These are phyloP conservation scores for Drosophila cardini DNA, from an alignment of 1,140 invertebrate genomes.

Conservation along the genomic window DNA sequence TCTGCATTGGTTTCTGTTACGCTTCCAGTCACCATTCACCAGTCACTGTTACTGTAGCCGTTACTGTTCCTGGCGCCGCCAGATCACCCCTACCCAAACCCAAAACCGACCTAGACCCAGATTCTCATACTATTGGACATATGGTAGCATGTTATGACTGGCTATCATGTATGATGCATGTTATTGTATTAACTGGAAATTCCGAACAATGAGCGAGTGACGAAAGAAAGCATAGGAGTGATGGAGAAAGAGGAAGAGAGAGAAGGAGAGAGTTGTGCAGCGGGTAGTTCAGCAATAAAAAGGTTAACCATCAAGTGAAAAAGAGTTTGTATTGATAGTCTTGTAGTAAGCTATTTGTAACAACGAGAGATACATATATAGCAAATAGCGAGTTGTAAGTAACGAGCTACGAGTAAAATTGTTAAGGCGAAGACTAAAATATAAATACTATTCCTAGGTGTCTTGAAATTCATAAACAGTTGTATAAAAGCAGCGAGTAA, in stretches of 20 bases:
- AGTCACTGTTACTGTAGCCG: conserved; percentile 11
- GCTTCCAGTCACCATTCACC: background rate
- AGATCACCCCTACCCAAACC: conserved; percentile 21
- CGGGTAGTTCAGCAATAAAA: background rate
- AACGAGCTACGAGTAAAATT: background rate
- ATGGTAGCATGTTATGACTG: conserved; percentile 14
- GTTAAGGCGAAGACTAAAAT: background rate
- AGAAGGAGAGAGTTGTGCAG: background rate
- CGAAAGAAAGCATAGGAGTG: background rate
- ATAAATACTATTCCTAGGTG: too few species aligned
- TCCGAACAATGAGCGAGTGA: conserved; percentile 25
- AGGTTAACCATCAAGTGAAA: too few species aligned
- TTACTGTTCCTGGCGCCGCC: conserved; percentile 33
- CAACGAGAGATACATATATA: too few species aligned
- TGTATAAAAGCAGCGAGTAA: background rate
- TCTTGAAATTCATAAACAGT: too few species aligned
- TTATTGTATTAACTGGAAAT: conserved; percentile 35
- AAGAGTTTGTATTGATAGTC: too few species aligned
- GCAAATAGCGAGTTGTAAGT: too few species aligned
- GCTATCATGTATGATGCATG: conserved; percentile 36
- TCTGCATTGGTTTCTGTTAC: conserved; percentile 5
- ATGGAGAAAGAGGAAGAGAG: background rate
- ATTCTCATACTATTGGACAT: conserved; percentile 4
- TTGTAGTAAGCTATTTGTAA: too few species aligned
- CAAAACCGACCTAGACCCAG: conserved; percentile 18